Evolutionary conservation across 2,888 invertebrate genomes (phyloP), one percentile per base, ranked within the genome.

Genomic region (Cheilosia vulpina): DNA sequence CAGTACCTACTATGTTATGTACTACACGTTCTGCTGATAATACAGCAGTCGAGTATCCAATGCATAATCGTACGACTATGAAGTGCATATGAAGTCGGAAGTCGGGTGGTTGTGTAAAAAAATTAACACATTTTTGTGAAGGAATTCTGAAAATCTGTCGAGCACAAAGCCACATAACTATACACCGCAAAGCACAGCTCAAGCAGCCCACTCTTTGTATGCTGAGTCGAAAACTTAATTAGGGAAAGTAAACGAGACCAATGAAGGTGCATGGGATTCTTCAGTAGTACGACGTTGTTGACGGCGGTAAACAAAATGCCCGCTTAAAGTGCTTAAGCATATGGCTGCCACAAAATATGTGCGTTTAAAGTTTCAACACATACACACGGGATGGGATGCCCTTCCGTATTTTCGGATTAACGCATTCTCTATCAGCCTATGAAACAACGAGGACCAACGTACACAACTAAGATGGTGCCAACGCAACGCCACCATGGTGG

Each of bases 161-260:
- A 38, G 21, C 50, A 34, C 19, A 19, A 19, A 50, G 38, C 50
- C 9, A 55, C 24, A 17, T n/a, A 38, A 27, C 27, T 45, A n/a
- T n/a, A 45, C 45, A 45, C 47, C 47, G 17, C 47, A 47, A 7
- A n/a, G 17, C 19, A n/a, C n/a, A 17, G 34, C 19, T 21, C 19
- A 45, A 50, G 19, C 24, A n/a, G 15, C 43, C 2, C 50, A 47
- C 34, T 21, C 50, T 6, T 63, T 55, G 68, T 21, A 31, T 55
- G 11, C 24, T 17, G 17, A 15, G 19, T 27, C 11, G 38, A 38
- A 47, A 57, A 69, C 57, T 69, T 58, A 69, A 69, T 69, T 69
- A 69, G 50, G 34, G 69, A 57, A 45, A 69, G 47, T 58, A 58
- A 68, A 57, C 34, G 57, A 13, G 31, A 5, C n/a, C 45, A 52